phyloP scores from a whole-genome alignment of 2,888 invertebrate species.

The Scelioninae gen. 1 region DNA sequence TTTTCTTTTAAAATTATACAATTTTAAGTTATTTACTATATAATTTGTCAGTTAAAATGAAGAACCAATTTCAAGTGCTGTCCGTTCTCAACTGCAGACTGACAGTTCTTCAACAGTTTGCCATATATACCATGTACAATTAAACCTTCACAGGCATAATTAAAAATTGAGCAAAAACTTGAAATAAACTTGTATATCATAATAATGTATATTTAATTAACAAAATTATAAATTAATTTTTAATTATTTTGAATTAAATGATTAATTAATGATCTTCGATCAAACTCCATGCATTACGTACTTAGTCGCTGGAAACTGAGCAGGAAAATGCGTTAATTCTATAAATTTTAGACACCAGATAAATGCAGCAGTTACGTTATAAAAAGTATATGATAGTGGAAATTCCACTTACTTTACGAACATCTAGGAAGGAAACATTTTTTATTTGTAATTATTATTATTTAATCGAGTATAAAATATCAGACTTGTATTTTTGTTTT shows the following conservation, averaged over 20 bases:
- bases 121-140: too few relatives aligned
- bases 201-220: background rate
- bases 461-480: background rate
- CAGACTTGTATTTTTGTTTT: background rate
- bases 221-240: background rate
- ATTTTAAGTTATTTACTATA: too few relatives aligned
- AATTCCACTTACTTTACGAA: background rate
- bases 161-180: background rate
- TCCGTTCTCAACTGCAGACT: too few relatives aligned
- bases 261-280: constrained; percentile 7
- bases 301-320: background rate
- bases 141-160: background rate
- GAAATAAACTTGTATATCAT: background rate
- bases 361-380: constrained; percentile 3
- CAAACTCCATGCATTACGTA: background rate
- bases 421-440: constrained; percentile 3
- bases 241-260: background rate
- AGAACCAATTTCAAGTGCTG: too few relatives aligned
- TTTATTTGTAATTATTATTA: background rate
- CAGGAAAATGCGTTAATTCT: constrained; percentile 12
- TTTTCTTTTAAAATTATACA: too few relatives aligned
- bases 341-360: background rate
- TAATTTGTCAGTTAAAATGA: too few relatives aligned
- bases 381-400: background rate
- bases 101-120: too few relatives aligned